Percentiles rank a stretch among this genome's conserved stretches.
phyloP scores from a whole-genome alignment of 2,113 vertebrate species.

The Cebidichthys violaceus region DNA sequence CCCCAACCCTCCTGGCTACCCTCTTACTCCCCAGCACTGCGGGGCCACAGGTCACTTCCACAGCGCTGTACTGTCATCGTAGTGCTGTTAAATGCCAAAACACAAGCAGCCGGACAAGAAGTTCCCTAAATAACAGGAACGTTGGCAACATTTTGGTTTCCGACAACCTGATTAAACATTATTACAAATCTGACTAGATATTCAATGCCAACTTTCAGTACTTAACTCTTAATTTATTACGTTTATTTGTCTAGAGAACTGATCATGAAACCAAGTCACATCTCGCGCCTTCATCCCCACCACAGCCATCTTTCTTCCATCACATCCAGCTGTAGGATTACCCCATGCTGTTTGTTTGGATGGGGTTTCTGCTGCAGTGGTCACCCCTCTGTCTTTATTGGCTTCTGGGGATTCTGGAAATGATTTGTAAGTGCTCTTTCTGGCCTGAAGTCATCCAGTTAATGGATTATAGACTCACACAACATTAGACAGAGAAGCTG shows the following conservation, averaged over 20 bases:
- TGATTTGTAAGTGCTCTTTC: constrained; percentile 3
- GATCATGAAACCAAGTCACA: not conserved
- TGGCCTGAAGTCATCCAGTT: not conserved
- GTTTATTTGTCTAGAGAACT: not conserved
- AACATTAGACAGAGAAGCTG: constrained; percentile 8
- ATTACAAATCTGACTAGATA: not conserved
- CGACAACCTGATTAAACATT: not conserved
- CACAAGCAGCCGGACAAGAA: not conserved
- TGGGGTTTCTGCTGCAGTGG: not conserved
- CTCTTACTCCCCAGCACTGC: constrained; percentile 3
- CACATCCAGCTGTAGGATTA: not conserved
- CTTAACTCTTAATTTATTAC: not conserved
- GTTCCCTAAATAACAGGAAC: not conserved
- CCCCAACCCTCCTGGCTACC: constrained; percentile 8
- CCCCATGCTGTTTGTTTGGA: not conserved
- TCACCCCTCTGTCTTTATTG: not conserved
- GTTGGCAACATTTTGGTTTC: not conserved
- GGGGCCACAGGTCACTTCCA: constrained; percentile 25
- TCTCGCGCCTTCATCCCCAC: not conserved
- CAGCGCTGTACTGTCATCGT: constrained; percentile 15
- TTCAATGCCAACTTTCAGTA: not conserved
- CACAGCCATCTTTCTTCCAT: not conserved
- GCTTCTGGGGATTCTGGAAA: not conserved
- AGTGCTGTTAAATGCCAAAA: not conserved
- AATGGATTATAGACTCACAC: constrained; percentile 12